Percentiles rank a stretch among this genome's conserved stretches.
These are phyloP conservation scores for Ips typographus DNA, from an alignment of 1,140 invertebrate species.

Conservation along the genomic window DNA sequence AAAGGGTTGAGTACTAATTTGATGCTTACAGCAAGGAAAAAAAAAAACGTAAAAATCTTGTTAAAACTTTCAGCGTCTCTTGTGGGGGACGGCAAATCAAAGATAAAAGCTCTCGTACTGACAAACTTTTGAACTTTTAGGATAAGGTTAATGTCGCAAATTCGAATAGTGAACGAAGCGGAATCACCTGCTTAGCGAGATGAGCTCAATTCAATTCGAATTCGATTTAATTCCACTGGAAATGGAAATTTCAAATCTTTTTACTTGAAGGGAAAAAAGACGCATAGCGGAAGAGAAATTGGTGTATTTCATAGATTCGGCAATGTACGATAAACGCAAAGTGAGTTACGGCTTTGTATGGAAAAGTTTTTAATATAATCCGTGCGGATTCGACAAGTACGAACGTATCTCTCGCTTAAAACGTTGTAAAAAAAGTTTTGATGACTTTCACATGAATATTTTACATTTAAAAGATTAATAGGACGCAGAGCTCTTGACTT, in stretches of 20 bases:
- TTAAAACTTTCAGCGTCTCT: slow-evolving; percentile 15
- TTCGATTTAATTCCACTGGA: slow-evolving; percentile 3
- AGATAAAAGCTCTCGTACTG: slow-evolving; percentile 22
- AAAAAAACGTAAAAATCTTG: slow-evolving; percentile 16
- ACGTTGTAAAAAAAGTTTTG: no score
- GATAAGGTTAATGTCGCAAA: slow-evolving; percentile 18
- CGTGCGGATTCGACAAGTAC: no score
- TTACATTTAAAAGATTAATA: no score
- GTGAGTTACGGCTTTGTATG: no score
- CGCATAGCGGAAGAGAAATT: no score
- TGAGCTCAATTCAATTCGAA: slow-evolving; percentile 9
- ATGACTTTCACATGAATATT: no score
- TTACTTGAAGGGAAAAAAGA: no score
- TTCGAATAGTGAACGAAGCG: slow-evolving; percentile 13
- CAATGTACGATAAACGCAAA: no score
- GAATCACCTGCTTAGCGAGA: slow-evolving; percentile 9
- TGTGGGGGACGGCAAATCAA: slow-evolving; percentile 5
- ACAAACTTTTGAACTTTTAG: slow-evolving; percentile 19
- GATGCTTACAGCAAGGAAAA: background rate
- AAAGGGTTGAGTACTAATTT: background rate
- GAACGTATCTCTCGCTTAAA: no score
- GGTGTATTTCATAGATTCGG: no score
- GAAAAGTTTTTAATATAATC: no score
- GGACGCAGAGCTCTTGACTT: no score
- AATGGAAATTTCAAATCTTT: background rate